Base-by-base conservation (phyloP, 2,797 vertebrate genomes). In the Odontamblyopus rebecca region DNA sequence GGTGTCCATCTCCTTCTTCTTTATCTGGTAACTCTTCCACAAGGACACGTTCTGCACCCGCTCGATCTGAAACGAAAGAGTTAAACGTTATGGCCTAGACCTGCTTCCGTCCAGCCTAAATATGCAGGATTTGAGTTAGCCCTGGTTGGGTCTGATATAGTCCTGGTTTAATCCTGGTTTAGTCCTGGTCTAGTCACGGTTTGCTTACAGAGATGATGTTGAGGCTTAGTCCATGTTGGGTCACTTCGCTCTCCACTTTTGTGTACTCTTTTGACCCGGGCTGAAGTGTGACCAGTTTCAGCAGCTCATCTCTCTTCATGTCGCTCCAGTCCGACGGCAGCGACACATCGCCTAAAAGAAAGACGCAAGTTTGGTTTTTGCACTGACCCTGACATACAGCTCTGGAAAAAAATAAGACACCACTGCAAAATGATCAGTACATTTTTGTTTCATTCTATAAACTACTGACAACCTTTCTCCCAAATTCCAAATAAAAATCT, bases 11-110 rank as follows among this genome's bases (percentile, higher is more conserved):
- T 85, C 65, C 0, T 74, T 80, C 76, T 91, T 93, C 73, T 84
- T 56, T 23, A 92, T 77, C 81, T 91, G 85, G 71, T 93, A 94
- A 30, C 4, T 88, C 64, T 80, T 80, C 93, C 93, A 94, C 74
- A 93, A 75, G 0, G 86, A 79, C 0, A 15, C 2, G 16, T 93
- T 94, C 29, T 94, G 93, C n/a, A 94, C 75, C 16, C 91, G 77
- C 56, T 92, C 79, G 16, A 94, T 91, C 93, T 94, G 79, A 69
- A 57, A 23, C n/a, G 12, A 13, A 8, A 19, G n/a, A 51, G 53
- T 48, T 4, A 50, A 15, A 23, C 19, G 3, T 53, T 53, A 19
- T 1, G 53, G 1, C 1, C 4, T 48, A 35, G 26, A 13, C 15
- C 2, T 35, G 29, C 29, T 61, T 61, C 30, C 35, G 19, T 65